Evolutionary conservation across 2,113 vertebrate genomes (phyloP).

Genomic region (rat (Rattus norvegicus)): DNA sequence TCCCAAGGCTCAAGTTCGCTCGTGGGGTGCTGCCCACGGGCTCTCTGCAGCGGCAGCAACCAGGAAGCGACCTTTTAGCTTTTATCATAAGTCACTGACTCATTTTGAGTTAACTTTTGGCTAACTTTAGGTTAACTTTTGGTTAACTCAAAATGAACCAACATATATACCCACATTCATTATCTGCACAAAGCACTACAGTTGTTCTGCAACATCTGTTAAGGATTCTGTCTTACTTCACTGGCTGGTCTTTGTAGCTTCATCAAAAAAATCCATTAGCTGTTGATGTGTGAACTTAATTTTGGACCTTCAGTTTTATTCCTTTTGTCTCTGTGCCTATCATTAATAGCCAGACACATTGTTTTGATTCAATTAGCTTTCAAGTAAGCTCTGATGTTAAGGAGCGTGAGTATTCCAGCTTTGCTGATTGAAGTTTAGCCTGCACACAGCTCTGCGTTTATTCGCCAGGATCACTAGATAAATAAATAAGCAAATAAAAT

Average conservation of each 20-base stretch:
- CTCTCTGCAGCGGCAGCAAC: no score
- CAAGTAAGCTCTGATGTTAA: background rate
- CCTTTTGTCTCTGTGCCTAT: background rate
- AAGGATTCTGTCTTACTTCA: background rate
- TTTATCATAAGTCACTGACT: background rate
- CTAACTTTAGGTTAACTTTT: no score
- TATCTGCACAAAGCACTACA: background rate
- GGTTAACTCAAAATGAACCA: no score
- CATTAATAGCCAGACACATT: background rate
- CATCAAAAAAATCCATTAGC: background rate
- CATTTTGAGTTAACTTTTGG: background rate
- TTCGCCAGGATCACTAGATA: background rate
- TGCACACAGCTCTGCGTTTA: background rate
- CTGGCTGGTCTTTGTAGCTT: background rate
- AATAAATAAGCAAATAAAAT: background rate
- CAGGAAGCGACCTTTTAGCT: background rate
- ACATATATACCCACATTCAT: background rate
- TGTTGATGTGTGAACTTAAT: background rate
- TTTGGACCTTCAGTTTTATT: background rate
- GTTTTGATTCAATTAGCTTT: background rate
- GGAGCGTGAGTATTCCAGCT: background rate
- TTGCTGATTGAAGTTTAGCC: background rate
- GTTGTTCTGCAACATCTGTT: background rate
- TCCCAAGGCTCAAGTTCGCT: no score
- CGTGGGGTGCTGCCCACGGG: no score